phyloP scores from a whole-genome alignment of 2,797 vertebrate species.

The Enteromius trimaculatus region DNA sequence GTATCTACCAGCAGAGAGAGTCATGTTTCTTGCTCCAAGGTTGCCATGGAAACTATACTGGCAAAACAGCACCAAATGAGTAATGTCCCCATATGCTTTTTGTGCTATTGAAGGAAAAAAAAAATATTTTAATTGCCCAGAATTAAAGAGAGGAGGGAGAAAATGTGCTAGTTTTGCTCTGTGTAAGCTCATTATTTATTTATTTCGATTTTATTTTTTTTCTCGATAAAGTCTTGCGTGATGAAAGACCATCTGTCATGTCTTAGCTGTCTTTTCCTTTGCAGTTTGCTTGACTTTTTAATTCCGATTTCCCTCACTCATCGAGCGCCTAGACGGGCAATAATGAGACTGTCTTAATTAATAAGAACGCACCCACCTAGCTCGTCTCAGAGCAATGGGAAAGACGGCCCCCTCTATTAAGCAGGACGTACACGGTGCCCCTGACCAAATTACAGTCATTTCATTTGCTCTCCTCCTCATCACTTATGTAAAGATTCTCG shows the following conservation, averaged over 20 bases:
- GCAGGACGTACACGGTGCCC: slow-evolving; percentile 55
- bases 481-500: slow-evolving; percentile 60
- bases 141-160: slow-evolving; percentile 63
- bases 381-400: slow-evolving; percentile 55
- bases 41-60: slow-evolving; percentile 70
- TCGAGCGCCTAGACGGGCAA: slow-evolving; percentile 59
- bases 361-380: slow-evolving; percentile 65
- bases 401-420: slow-evolving; percentile 62
- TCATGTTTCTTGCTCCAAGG: slow-evolving; percentile 56
- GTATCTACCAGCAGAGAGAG: slow-evolving; percentile 51
- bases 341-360: slow-evolving; percentile 69
- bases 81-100: slow-evolving; percentile 65
- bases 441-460: slow-evolving; percentile 66
- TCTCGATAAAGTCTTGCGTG: slow-evolving; percentile 56
- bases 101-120: slow-evolving; percentile 63
- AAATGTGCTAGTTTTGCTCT: slow-evolving; percentile 57
- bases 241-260: slow-evolving; percentile 68
- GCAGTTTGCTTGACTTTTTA: slow-evolving; percentile 61
- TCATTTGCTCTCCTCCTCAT: slow-evolving; percentile 64
- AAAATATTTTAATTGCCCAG: slow-evolving; percentile 71
- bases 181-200: slow-evolving; percentile 56
- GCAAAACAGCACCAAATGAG: slow-evolving; percentile 65
- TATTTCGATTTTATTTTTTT: slow-evolving; percentile 26
- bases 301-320: slow-evolving; percentile 59
- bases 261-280: slow-evolving; percentile 61